Conservation (phyloP, 2,797 vertebrate genomes). For the Sebastiscus tertius region DNA sequence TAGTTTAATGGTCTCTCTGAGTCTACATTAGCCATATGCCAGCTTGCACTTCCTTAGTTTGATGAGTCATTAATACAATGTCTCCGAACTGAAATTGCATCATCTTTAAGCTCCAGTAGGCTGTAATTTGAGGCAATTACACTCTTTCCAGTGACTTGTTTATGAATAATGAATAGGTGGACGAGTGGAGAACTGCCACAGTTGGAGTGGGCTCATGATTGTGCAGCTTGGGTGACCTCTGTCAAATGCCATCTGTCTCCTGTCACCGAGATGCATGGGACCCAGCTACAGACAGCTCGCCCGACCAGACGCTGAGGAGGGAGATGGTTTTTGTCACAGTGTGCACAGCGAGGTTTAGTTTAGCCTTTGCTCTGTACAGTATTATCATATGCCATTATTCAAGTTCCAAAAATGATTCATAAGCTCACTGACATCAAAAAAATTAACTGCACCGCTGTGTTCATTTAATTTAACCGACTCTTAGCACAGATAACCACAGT, state of each 20-base stretch:
- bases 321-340: slow-evolving; percentile 2
- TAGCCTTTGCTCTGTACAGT: neutral
- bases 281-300: slow-evolving; percentile 18
- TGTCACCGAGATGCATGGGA: slow-evolving; percentile 58
- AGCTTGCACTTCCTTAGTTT: slow-evolving; percentile 49
- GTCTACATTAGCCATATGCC: slow-evolving; percentile 58
- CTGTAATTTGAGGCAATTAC: slow-evolving; percentile 65
- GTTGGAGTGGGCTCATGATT: slow-evolving; percentile 57
- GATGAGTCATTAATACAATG: slow-evolving; percentile 56
- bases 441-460: neutral
- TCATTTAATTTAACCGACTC: neutral
- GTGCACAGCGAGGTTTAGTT: slow-evolving; percentile 8
- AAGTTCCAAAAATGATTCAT: neutral
- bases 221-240: slow-evolving; percentile 65
- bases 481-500: neutral
- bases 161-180: slow-evolving; percentile 70
- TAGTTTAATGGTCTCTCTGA: slow-evolving; percentile 51
- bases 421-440: neutral
- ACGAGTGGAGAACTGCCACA: slow-evolving; percentile 45
- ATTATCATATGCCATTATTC: slow-evolving; percentile 2
- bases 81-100: slow-evolving; percentile 56
- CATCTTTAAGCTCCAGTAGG: slow-evolving; percentile 48
- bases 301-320: slow-evolving; percentile 12
- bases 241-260: slow-evolving; percentile 71
- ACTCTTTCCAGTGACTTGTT: slow-evolving; percentile 46